These are phyloP conservation scores for Podilymbus podiceps DNA, from an alignment of 2,113 vertebrate genomes.

Conservation along the genomic window DNA sequence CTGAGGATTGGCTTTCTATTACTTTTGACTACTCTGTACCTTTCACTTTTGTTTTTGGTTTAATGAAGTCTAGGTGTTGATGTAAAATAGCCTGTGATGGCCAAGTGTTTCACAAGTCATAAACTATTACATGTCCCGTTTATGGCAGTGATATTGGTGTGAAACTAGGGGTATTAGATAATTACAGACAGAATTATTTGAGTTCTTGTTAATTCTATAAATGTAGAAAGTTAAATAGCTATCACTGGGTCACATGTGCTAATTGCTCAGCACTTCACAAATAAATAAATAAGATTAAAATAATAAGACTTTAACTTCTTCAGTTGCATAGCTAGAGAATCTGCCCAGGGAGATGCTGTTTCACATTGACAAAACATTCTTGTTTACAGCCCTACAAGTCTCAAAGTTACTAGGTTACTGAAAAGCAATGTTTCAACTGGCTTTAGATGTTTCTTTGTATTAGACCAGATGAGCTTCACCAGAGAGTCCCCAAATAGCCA, in stretches of 20 bases:
- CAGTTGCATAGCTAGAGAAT: background rate
- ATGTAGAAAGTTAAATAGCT: background rate
- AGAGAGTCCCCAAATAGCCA: background rate
- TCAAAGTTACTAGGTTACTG: background rate
- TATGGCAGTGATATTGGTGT: background rate
- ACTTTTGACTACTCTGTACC: accelerated
- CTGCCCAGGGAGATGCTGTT: background rate
- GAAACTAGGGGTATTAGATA: background rate
- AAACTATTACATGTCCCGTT: background rate
- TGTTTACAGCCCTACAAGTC: background rate
- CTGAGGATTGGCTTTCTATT: background rate
- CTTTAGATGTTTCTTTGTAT: background rate
- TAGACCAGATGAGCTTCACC: background rate
- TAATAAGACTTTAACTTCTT: background rate
- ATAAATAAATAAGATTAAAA: background rate
- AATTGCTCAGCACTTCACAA: background rate
- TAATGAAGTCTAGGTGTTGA: background rate
- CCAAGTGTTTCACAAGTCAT: background rate
- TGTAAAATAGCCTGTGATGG: background rate
- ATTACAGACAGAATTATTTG: background rate
- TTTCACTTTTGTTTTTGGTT: background rate
- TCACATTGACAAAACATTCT: background rate
- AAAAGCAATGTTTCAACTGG: background rate
- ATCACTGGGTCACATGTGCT: background rate
- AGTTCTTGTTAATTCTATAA: background rate